Conservation (phyloP, 2,888 invertebrate genomes). For the Stenodema calcarata region DNA sequence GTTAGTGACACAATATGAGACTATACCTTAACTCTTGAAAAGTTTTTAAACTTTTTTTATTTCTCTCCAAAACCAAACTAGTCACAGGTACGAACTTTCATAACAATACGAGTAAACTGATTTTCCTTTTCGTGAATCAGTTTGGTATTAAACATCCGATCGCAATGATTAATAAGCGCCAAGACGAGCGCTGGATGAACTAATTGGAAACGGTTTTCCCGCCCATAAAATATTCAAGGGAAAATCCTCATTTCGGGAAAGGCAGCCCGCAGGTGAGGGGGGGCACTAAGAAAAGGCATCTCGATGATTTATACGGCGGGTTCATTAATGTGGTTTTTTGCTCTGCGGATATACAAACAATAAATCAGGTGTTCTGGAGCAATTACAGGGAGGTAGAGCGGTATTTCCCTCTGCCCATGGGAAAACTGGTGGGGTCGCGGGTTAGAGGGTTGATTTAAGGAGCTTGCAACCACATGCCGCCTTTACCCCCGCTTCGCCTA, state of each 20-base stretch:
- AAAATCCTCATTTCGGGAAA: slow-evolving; percentile 11
- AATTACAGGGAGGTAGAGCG: slow-evolving; percentile 36
- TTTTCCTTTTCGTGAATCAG: not conserved
- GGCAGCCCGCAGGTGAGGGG: not conserved
- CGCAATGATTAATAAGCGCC: not conserved
- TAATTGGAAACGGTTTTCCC: slow-evolving; percentile 24
- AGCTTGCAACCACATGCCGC: slow-evolving; percentile 44
- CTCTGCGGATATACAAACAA: slow-evolving; percentile 50
- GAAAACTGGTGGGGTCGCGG: slow-evolving; percentile 11
- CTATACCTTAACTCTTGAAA: too few relatives aligned
- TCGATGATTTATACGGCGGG: slow-evolving; percentile 46
- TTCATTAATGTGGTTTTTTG: slow-evolving; percentile 52
- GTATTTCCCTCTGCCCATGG: slow-evolving; percentile 5
- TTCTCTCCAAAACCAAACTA: too few relatives aligned
- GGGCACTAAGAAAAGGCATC: slow-evolving; percentile 39
- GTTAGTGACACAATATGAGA: too few relatives aligned
- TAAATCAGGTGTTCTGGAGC: slow-evolving; percentile 50
- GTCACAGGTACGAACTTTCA: too few relatives aligned
- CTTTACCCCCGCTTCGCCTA: not conserved
- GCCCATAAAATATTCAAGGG: slow-evolving; percentile 16
- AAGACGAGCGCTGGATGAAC: not conserved
- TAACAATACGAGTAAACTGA: too few relatives aligned
- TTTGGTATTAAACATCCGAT: not conserved
- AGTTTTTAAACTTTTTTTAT: too few relatives aligned
- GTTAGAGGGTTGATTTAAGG: slow-evolving; percentile 39